Base-by-base conservation (phyloP, 2,797 vertebrate genomes). In the Morelia viridis region DNA sequence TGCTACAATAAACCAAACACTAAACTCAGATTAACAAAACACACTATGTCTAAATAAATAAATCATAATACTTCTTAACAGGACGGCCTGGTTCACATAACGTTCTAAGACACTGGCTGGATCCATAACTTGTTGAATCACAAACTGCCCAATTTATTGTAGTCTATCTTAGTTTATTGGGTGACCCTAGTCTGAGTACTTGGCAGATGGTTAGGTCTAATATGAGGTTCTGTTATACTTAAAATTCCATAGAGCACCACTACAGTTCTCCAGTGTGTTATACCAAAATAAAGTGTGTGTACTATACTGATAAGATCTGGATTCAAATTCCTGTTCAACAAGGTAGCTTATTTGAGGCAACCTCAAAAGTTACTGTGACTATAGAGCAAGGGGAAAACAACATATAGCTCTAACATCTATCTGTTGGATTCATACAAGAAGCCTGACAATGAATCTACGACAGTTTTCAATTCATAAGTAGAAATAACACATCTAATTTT, bases 161-260 rank as follows among this genome's bases (percentile, higher is more conserved):
- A 24, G 22, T 46, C 46, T 80, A 80, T 9, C 41, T 4, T 46
- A 80, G 9, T 22, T 80, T 10, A 80, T 1, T 46, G 71, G 46
- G 71, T 5, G 19, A 80, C 24, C 19, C 35, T 19, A 80, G 35
- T 24, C 19, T 46, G 35, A 80, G 71, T 80, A 80, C 35, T 4
- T 24, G 41, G 71, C 19, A 80, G 71, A 4, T 11, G 71, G 41
- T 80, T 80, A 46, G 19, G 41, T 41, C 41, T 92, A 92, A 92
- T 1, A 84, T 5, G 64, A 13, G 1, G 84, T 92, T 93, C 92
- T 64, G 86, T 94, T 92, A 92, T 60, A 88, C 35, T 28, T 22
- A 31, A 89, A 60, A 91, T 26, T 0, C 0, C 84, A 90, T 93
- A 60, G 92, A 93, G 93, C 88, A 50, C 84, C 65, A 50, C 10